Evolutionary conservation across 2,797 vertebrate genomes (phyloP).

Genomic region (Peromyscus attwateri): DNA sequence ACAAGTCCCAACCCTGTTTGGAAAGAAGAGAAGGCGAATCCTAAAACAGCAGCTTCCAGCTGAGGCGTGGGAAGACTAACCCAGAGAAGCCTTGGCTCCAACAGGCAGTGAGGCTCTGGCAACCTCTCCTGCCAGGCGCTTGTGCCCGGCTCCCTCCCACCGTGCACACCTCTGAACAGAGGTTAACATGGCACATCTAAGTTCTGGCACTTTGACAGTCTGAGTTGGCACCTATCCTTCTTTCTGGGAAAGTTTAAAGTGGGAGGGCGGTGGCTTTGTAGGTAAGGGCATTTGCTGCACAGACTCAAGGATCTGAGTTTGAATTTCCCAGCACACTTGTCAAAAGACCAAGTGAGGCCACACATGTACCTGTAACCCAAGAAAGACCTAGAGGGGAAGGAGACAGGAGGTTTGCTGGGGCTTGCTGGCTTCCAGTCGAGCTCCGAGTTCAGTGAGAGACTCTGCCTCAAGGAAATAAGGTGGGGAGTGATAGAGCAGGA

Average conservation of each 20-base stretch:
- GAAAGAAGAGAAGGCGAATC: neutral
- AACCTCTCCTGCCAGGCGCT: neutral
- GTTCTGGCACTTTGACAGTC: neutral
- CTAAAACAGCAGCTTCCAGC: neutral
- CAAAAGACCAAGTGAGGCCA: neutral
- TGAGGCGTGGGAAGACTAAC: neutral
- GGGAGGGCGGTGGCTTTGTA: neutral
- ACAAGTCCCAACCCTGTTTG: neutral
- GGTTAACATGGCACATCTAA: neutral
- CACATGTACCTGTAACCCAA: neutral
- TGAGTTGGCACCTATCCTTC: neutral
- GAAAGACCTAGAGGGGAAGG: neutral
- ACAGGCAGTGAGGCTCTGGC: neutral
- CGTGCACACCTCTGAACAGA: neutral
- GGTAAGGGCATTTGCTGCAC: neutral
- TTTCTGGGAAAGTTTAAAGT: neutral
- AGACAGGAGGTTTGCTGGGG: neutral
- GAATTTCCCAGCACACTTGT: neutral
- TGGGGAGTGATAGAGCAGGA: neutral
- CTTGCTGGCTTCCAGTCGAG: neutral
- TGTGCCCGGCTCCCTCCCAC: neutral
- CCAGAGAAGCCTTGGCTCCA: neutral
- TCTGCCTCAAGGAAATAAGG: neutral
- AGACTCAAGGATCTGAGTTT: neutral
- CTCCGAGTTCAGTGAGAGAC: neutral